Base-by-base conservation (phyloP, 1,140 invertebrate species). In the Lucilia sericata region DNA sequence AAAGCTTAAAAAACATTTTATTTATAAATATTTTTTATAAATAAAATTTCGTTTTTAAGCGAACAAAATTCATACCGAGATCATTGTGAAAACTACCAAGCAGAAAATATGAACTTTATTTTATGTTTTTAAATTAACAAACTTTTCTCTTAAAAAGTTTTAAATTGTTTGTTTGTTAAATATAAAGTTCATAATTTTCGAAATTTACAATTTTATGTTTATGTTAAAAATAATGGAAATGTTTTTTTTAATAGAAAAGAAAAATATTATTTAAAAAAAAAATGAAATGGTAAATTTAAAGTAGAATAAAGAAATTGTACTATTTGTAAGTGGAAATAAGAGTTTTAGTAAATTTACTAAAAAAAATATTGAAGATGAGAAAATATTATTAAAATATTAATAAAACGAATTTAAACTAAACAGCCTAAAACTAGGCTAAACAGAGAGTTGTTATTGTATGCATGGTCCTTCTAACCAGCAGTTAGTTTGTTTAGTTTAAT, bases 31-130 rank as follows among this genome's bases (percentile, higher is more conserved):
- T 70, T 70, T 70, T 36, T 9, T 9, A 17, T 42, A 42, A 76
- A 42, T 82, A 86, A 89, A 86, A 88, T 85, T 42, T 42, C 42
- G 42, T 42, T 42, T 42, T 42, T 74, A 83, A 82, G 87, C 87
- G 70, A 86, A 87, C 87, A 89, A 90, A 89, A 90, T 88, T 89
- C 88, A 82, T 88, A 90, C 89, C 89, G 89, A 90, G 89, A 90
- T 90, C 89, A 90, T 88, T 87, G 88, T 90, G 89, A 90, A 90
- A 90, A 90, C 89, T 90, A 90, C 88, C 89, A 88, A 87, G 76
- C 76, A 80, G 49, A 80, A 80, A 80, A 47, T 78, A 78, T 80
- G 76, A 80, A 80, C 76, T 80, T 78, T 78, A 21, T n/a, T n/a
- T 10, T 74, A 10, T 81, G 51, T 84, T 78, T 12, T 65, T 81